Base-by-base conservation (phyloP, 2,888 invertebrate species). In the Meiosimyza platycephala region DNA sequence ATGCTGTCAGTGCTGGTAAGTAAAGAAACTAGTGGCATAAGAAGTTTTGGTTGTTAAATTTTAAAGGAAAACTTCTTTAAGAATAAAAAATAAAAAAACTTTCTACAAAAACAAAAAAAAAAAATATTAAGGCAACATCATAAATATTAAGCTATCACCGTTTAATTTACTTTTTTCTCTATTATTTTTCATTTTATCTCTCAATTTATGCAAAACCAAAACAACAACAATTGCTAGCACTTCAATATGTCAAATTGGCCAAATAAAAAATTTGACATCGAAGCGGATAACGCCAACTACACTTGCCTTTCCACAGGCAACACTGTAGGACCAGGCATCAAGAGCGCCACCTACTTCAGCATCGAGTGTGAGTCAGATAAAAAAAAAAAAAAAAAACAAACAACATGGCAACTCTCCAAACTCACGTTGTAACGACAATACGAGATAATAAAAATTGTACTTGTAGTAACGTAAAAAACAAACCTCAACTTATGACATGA, bases 161-260 rank as follows among this genome's bases (percentile, higher is more conserved):
- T 2, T 28, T 28, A 16, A 28, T 55, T 12, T 9, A 12, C 62
- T 22, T 55, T 70, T 64, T 63, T 33, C 18, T 51, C 11, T 66
- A 22, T 22, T 22, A 22, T 50, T 69, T 16, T 65, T 69, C 28
- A 6, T 40, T 22, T 52, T 15, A 33, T 13, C 22, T 12, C 51
- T 51, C 16, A 50, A 28, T n/a, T 33, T 52, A 66, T 40, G 40
- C 40, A 40, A 40, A 40, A 40, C 28, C 28, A 40, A 40, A 40
- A 60, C 62, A 52, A 22, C 75, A 74, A 72, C 76, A 76, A 22
- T 73, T 75, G 40, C 9, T 9, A 93, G 90, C 90, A 93, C 80
- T 96, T 95, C 93, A 96, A 96, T 88, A 92, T 96, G 91, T 90
- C 93, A 2, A 92, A 93, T 63, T 95, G 96, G 94, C 92, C 95